Conservation (phyloP, 1,140 invertebrate genomes). For the Bombus picipes region DNA sequence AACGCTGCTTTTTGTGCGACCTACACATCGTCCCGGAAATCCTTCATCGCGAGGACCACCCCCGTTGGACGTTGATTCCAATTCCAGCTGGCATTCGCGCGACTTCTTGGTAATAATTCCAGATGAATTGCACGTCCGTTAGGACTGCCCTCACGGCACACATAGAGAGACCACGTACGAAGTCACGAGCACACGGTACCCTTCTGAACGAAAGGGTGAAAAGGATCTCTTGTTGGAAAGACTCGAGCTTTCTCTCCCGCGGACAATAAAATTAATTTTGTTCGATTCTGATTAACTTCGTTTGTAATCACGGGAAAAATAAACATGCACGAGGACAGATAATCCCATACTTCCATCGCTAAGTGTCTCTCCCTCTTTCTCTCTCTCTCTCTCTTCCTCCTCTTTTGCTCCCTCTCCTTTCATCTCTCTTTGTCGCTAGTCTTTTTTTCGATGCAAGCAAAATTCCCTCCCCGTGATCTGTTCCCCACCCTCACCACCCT, state of each 20-base stretch:
- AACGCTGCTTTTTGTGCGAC: background rate
- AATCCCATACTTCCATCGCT: constrained; percentile 44
- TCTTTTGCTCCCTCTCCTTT: background rate
- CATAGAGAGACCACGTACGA: background rate
- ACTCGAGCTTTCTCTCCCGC: constrained; percentile 36
- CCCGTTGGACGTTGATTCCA: constrained; percentile 23
- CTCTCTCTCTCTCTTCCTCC: background rate
- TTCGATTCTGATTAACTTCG: constrained; percentile 80
- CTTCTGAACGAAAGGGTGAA: background rate
- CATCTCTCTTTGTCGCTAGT: background rate
- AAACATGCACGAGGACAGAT: constrained; percentile 70
- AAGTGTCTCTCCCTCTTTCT: background rate
- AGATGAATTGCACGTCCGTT: constrained; percentile 35
- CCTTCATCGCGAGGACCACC: background rate
- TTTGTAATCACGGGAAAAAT: constrained; percentile 77
- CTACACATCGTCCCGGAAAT: background rate
- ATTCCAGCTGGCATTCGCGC: constrained; percentile 18
- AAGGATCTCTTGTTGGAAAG: constrained; percentile 15
- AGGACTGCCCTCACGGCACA: background rate
- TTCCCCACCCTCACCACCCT: constrained; percentile 6
- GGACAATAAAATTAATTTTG: constrained; percentile 79
- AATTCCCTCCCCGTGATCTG: constrained; percentile 8
- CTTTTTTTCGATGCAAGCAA: constrained; percentile 33
- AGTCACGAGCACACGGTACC: background rate
- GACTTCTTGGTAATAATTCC: constrained; percentile 44